A percentile compares a stretch with the other conserved stretches of the same genome.
Evolutionary conservation across 2,797 vertebrate genomes (phyloP).

Genomic region (Prunella strophiata): DNA sequence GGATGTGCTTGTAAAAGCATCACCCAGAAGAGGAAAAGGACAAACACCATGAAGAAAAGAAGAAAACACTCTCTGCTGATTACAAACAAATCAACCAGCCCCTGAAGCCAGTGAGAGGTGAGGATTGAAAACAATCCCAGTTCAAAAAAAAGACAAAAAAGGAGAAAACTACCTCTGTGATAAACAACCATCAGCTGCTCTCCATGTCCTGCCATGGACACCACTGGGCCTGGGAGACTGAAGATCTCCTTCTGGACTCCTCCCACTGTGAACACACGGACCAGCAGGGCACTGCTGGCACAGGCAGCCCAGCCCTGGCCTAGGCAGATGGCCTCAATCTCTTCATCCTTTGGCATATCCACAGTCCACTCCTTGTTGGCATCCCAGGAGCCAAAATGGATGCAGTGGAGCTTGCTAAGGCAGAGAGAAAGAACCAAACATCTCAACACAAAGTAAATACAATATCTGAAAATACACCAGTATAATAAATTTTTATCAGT

Average conservation of each 20-base stretch:
- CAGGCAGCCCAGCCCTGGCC: slow-evolving; percentile 93
- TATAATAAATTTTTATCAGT: background rate
- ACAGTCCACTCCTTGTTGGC: slow-evolving; percentile 95
- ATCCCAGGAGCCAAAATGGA: slow-evolving; percentile 97
- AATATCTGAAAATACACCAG: background rate
- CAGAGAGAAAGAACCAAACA: background rate
- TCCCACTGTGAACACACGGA: slow-evolving; percentile 88
- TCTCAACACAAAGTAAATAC: background rate
- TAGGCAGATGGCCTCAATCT: slow-evolving; percentile 85
- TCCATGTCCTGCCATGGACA: slow-evolving; percentile 89
- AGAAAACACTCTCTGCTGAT: background rate
- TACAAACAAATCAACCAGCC: background rate
- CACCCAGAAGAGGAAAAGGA: background rate
- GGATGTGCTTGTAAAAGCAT: background rate
- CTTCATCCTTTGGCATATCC: slow-evolving; percentile 89
- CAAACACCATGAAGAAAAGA: background rate
- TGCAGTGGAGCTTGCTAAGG: slow-evolving; percentile 92
- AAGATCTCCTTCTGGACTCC: slow-evolving; percentile 91
- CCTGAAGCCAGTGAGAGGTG: background rate
- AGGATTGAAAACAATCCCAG: background rate
- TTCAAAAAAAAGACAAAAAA: background rate
- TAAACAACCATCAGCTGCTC: slow-evolving; percentile 90
- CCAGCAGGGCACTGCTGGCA: slow-evolving; percentile 83
- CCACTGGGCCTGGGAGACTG: slow-evolving; percentile 89
- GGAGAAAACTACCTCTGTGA: slow-evolving; percentile 84